These are phyloP conservation scores for Coracias cyanogaster DNA, from an alignment of 2,797 vertebrate genomes.

Conservation along the genomic window DNA sequence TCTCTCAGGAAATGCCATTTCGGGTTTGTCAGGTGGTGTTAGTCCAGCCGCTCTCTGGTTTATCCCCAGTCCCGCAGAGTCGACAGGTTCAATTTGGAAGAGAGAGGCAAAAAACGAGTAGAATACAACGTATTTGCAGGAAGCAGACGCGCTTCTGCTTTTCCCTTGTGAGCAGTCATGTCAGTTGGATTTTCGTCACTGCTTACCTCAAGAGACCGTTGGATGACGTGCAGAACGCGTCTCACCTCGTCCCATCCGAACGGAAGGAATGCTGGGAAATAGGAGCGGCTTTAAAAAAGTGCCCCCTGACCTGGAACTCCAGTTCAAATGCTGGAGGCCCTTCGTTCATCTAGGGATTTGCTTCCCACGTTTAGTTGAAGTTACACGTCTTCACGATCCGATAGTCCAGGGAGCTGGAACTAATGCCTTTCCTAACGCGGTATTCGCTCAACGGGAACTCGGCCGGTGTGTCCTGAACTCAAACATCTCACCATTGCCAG, in stretches of 20 bases:
- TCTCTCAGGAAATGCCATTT: not conserved
- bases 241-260: not conserved
- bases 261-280: not conserved
- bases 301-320: not conserved
- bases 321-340: not conserved
- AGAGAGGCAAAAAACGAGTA: not conserved
- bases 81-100: not conserved
- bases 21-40: not conserved
- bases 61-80: not conserved
- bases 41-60: not conserved
- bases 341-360: not conserved
- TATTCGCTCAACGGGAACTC: not conserved
- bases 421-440: not conserved
- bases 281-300: not conserved
- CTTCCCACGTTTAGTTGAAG: not conserved
- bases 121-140: not conserved
- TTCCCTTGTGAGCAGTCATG: not conserved
- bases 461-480: too few relatives aligned
- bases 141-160: not conserved
- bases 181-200: not conserved
- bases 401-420: not conserved
- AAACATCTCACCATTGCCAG: fast-evolving
- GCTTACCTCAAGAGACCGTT: not conserved
- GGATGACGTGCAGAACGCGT: fast-evolving
- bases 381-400: not conserved